phyloP scores from a whole-genome alignment of 2,113 vertebrate genomes.

The Anarhynchus alexandrinus region DNA sequence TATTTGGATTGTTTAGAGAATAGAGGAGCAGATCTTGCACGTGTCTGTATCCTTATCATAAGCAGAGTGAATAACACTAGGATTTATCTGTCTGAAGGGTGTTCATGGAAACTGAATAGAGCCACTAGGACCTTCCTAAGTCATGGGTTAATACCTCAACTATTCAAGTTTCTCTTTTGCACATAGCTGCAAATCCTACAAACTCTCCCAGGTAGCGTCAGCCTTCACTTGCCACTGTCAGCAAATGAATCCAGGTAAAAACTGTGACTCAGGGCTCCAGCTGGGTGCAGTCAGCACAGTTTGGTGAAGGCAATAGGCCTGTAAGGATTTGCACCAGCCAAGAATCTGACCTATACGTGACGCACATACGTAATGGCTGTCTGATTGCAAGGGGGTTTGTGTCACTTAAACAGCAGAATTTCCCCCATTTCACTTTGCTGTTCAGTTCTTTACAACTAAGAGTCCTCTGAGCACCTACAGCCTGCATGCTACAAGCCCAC shows the following conservation, averaged over 20 bases:
- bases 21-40: neutral
- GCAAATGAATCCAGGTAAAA: neutral
- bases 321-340: neutral
- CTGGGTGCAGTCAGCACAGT: neutral
- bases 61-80: neutral
- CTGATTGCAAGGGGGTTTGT: neutral
- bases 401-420: neutral
- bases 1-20: neutral
- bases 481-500: neutral
- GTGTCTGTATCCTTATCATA: neutral
- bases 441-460: neutral
- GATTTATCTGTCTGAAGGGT: neutral
- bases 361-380: accelerated
- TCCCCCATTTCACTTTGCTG: neutral
- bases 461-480: neutral
- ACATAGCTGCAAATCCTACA: neutral
- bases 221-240: neutral
- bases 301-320: neutral
- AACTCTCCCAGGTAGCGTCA: neutral
- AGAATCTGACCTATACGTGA: neutral
- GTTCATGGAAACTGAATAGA: neutral
- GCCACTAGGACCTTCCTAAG: neutral
- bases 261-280: neutral
- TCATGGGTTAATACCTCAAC: neutral
- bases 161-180: neutral